Conservation (phyloP, 2,888 invertebrate genomes). For the Carterocephalus palaemon region DNA sequence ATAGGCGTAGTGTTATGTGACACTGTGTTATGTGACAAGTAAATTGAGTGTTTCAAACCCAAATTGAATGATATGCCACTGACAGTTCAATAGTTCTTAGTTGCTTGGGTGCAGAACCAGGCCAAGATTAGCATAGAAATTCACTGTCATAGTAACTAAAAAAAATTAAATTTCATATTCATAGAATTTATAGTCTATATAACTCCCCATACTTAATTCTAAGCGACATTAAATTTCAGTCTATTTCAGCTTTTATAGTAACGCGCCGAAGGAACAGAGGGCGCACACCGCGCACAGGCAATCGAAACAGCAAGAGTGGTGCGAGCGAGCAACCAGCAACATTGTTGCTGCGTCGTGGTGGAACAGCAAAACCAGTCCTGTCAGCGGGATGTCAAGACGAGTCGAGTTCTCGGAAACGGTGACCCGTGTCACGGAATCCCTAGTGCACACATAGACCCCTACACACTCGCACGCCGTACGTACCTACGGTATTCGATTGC, state of each 20-base stretch:
- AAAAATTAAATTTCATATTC: no score
- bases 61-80: no score
- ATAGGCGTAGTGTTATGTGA: no score
- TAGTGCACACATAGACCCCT: conserved; percentile 53
- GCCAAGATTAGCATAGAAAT: no score
- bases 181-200: no score
- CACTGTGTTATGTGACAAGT: no score
- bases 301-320: conserved; percentile 46
- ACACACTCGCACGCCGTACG: conserved; percentile 32
- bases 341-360: conserved; percentile 64
- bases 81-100: no score
- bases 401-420: conserved; percentile 76
- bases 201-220: no score
- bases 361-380: conserved; percentile 77
- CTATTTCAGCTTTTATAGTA: conserved; percentile 69
- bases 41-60: no score
- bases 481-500: conserved; percentile 34
- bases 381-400: conserved; percentile 77
- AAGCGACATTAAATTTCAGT: no score
- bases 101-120: no score
- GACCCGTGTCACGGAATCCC: conserved; percentile 79
- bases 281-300: conserved; percentile 65
- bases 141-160: no score
- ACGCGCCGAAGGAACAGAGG: conserved; percentile 66
- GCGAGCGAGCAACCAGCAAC: conserved; percentile 52